Evolutionary conservation across 2,797 vertebrate genomes (phyloP).

Genomic region (Diplodus puntazzo): DNA sequence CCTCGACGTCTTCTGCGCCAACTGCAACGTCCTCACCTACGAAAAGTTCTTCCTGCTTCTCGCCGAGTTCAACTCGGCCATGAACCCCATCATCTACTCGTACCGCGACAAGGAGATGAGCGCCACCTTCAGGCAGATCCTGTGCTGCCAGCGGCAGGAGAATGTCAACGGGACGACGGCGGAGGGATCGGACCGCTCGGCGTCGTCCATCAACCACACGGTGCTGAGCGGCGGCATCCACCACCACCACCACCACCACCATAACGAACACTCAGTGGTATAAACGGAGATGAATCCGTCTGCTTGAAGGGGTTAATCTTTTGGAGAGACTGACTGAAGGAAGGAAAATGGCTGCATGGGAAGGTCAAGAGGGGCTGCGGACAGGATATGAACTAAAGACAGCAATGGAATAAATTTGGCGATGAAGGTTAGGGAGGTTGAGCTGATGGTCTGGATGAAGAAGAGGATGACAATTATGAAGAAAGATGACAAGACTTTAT

Average conservation of each 20-base stretch:
- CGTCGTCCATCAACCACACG: conserved; percentile 96
- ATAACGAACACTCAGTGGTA: conserved; percentile 95
- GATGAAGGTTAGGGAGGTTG: conserved; percentile 10
- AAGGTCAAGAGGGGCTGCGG: conserved; percentile 38
- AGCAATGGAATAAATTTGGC: background rate
- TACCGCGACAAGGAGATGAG: conserved; percentile 99
- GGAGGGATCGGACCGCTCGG: conserved; percentile 95
- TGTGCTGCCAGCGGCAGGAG: conserved; percentile 96
- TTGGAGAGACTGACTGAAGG: conserved; percentile 39
- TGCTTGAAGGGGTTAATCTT: conserved; percentile 39
- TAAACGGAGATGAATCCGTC: conserved; percentile 64
- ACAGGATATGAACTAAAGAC: conserved; percentile 26
- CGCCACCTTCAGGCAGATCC: conserved; percentile 96
- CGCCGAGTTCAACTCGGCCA: conserved; percentile 98
- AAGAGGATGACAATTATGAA: conserved; percentile 35
- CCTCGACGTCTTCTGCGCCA: conserved; percentile 94
- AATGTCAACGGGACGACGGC: conserved; percentile 89
- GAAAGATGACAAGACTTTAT: conserved; percentile 47
- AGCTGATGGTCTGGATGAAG: conserved; percentile 22
- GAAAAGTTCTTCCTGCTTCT: conserved; percentile 99
- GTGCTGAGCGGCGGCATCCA: conserved; percentile 87
- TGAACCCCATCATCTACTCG: conserved; percentile 99
- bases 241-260: conserved; percentile 88
- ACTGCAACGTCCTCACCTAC: conserved; percentile 92
- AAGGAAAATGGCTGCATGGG: conserved; percentile 17